phyloP scores from a whole-genome alignment of 2,113 vertebrate genomes.

The Todiramphus saurophagus region DNA sequence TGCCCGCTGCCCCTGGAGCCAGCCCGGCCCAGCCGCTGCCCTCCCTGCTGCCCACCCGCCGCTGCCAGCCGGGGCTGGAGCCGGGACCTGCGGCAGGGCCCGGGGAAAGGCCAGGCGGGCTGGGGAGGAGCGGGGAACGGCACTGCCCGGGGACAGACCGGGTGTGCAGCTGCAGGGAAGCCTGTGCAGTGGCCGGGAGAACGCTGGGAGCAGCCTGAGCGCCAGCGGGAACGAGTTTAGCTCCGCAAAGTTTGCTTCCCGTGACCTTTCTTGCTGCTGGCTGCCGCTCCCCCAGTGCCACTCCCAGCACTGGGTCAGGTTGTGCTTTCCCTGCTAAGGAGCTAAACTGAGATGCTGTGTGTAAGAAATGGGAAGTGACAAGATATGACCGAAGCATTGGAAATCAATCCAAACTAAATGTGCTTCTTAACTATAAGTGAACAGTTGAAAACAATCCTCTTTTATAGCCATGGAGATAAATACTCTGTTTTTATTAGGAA shows the following conservation, averaged over 20 bases:
- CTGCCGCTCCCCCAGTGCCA: not conserved
- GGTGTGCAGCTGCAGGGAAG: not conserved
- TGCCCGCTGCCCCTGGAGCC: not conserved
- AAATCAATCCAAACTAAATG: constrained; percentile 99
- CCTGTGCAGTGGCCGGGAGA: not conserved
- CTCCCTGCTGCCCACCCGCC: not conserved
- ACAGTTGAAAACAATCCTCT: constrained; percentile 93
- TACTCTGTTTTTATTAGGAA: constrained; percentile 85
- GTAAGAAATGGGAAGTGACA: constrained; percentile 98
- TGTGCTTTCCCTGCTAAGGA: constrained; percentile 81
- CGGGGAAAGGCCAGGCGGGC: not conserved
- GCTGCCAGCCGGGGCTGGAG: not conserved
- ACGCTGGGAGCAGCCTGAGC: not conserved
- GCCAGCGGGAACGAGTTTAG: not conserved
- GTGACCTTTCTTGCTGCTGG: constrained; percentile 36
- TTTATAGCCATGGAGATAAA: constrained; percentile 85
- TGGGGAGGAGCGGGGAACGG: not conserved
- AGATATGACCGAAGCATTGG: constrained; percentile 98
- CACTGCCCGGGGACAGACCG: not conserved
- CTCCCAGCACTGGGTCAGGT: constrained; percentile 57
- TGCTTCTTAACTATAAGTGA: constrained; percentile 99
- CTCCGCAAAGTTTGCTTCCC: not conserved
- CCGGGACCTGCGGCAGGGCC: not conserved
- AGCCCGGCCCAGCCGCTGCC: rapidly evolving
- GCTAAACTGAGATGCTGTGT: constrained; percentile 96